Evolutionary conservation across 2,888 invertebrate species (phyloP).

Genomic region (Leptodirus hochenwartii): DNA sequence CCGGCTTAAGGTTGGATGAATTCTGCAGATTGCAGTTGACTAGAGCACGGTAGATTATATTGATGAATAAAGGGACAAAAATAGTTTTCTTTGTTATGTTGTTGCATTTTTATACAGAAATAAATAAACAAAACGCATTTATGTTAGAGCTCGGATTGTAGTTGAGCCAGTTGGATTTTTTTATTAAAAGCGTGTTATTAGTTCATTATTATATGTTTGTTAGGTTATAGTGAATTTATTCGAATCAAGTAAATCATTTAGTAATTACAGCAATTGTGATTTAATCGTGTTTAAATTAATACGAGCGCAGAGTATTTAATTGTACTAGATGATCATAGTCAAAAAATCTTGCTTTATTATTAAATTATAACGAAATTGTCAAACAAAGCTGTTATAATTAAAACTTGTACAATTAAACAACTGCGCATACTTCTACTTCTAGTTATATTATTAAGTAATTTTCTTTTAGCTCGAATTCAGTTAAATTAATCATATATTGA

Average conservation of each 20-base stretch:
- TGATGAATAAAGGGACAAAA: conserved; percentile 10
- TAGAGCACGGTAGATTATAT: conserved; percentile 23
- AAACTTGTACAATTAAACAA: no score
- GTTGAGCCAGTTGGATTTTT: conserved; percentile 15
- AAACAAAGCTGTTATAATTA: no score
- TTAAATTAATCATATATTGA: conserved; percentile 6
- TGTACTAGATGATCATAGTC: no score
- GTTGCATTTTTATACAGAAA: conserved; percentile 25
- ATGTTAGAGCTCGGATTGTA: conserved; percentile 11
- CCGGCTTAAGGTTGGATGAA: conserved; percentile 28
- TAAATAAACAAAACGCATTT: conserved; percentile 24
- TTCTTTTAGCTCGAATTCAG: conserved; percentile 11
- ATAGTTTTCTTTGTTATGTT: conserved; percentile 27
- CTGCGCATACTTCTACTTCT: conserved; percentile 12
- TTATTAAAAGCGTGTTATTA: conserved; percentile 23
- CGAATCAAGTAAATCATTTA: conserved; percentile 16
- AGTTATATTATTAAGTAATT: conserved; percentile 10
- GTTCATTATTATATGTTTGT: conserved; percentile 28
- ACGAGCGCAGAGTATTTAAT: no score
- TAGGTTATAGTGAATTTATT: conserved; percentile 27
- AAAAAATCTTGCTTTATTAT: no score
- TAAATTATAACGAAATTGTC: no score
- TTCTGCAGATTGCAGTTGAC: conserved; percentile 28
- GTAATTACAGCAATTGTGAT: conserved; percentile 2
- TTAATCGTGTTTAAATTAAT: conserved; percentile 3